Evolutionary conservation across 2,888 invertebrate genomes (phyloP), one percentile per base, ranked within the genome.

Genomic region (Trachelus iudaicus): DNA sequence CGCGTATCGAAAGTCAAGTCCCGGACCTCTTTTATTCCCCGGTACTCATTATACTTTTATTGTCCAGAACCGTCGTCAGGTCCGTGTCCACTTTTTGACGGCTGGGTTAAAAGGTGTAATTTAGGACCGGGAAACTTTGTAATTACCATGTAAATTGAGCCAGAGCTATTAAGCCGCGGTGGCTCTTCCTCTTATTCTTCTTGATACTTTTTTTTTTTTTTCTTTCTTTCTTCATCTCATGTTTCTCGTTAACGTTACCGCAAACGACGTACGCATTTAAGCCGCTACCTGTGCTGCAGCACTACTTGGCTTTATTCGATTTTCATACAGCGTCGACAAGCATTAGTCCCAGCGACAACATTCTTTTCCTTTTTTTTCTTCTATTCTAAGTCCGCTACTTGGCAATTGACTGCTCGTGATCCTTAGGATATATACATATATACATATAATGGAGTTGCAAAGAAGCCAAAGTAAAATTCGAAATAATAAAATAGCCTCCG

Each of bases 61-160:
- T 71, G 33, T 34, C 71, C 34, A 23, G 74, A 34, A 74, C 37
- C 74, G 74, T 74, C 74, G 37, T 34, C 74, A 37, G 37, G n/a
- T 34, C 34, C 74, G 1, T 69, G 78, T 78, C 77, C 73, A 34
- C 15, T 73, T 73, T 71, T 76, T 37, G 73, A 71, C 56, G 76
- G 76, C 77, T 81, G 76, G 80, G 69, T 79, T 81, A 81, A 82
- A 80, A 81, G 81, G 82, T 56, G 56, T 84, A 86, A 85, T 85
- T 86, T 85, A 81, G 83, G 76, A 73, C 79, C 82, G 80, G 82
- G 82, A 83, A 85, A 82, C 83, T 85, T 83, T 81, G 81, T 82
- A 85, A 86, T 85, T 86, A 86, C 85, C 81, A 86, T 86, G 86
- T 83, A 86, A 86, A 86, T 85, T 79, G 85, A 79, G 79, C 73